Conservation (phyloP, 2,113 vertebrate genomes). For the Daboia siamensis region DNA sequence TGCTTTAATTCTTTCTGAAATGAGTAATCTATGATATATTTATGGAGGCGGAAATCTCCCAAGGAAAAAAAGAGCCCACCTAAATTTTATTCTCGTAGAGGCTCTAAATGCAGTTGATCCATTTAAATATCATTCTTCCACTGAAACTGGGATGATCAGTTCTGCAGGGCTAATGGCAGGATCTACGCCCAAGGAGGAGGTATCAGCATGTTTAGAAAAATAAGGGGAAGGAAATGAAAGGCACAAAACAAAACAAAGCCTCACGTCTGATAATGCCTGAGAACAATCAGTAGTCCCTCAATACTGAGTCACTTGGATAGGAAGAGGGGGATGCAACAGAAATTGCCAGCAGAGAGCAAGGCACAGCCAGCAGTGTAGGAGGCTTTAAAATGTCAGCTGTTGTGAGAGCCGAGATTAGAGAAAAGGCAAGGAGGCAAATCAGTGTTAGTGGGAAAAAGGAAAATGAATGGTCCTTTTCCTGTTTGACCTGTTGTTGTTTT, state of each 20-base stretch:
- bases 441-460: not conserved
- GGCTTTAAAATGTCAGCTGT: not conserved
- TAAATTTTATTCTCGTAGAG: not conserved
- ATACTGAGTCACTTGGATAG: not conserved
- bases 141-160: not conserved
- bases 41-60: not conserved
- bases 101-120: not conserved
- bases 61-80: not conserved
- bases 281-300: not conserved
- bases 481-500: not conserved
- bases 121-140: not conserved
- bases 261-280: not conserved
- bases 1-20: conserved; percentile 20
- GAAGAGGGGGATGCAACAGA: not conserved
- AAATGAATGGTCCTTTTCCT: not conserved
- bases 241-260: not conserved
- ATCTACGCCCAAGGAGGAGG: not conserved
- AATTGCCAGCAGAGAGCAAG: not conserved
- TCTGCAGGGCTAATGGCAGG: not conserved
- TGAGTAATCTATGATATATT: conserved; percentile 2
- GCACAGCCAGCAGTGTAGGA: not conserved
- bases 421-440: not conserved
- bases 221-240: not conserved
- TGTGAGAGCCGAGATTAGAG: not conserved
- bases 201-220: not conserved